These are phyloP conservation scores for Thalassarche chlororhynchos DNA, from an alignment of 2,113 vertebrate species.

Conservation along the genomic window DNA sequence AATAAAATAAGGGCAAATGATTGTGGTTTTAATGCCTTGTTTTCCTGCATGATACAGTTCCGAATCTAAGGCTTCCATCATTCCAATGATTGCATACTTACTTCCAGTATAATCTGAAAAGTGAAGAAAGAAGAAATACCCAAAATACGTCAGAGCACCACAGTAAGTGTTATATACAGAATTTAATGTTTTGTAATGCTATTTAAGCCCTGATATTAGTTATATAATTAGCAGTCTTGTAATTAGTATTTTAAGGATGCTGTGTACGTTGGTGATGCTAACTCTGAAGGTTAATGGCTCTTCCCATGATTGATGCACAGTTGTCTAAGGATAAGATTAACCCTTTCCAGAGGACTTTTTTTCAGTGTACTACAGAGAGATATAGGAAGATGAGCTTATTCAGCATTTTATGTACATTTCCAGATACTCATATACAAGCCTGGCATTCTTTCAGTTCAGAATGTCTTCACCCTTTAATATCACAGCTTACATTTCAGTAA, in stretches of 20 bases:
- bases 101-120: slow-evolving; percentile 80
- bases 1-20: slow-evolving; percentile 84
- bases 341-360: neutral
- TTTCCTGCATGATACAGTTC: slow-evolving; percentile 80
- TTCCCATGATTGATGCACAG: neutral
- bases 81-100: slow-evolving; percentile 78
- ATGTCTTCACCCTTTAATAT: neutral
- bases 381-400: neutral
- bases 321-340: neutral
- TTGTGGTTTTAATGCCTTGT: slow-evolving; percentile 83
- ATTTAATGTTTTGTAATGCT: neutral
- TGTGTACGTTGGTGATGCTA: neutral
- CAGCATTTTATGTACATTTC: neutral
- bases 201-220: neutral
- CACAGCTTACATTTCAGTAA: neutral
- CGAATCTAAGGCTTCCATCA: slow-evolving; percentile 82
- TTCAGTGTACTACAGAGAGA: neutral
- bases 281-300: neutral
- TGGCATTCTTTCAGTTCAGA: neutral
- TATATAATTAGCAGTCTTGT: neutral
- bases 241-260: neutral
- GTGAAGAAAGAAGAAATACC: neutral
- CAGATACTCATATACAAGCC: neutral
- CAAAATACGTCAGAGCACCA: neutral
- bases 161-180: neutral